Conservation (phyloP, 2,113 vertebrate genomes). For the Caloenas nicobarica region DNA sequence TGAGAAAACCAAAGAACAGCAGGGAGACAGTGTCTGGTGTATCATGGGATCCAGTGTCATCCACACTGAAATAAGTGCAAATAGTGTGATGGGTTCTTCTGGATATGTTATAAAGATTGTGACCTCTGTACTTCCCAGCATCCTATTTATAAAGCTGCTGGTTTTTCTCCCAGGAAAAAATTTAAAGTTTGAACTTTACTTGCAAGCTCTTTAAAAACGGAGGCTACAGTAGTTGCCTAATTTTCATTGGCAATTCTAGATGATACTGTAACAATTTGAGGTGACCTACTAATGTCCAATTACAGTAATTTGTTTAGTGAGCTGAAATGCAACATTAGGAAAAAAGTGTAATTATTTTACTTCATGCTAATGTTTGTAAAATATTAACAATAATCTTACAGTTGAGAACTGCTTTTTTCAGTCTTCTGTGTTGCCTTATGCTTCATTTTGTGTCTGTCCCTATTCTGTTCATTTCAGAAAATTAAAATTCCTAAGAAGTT, state of each 20-base stretch:
- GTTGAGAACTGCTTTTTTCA: not conserved
- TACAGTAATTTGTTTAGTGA: not conserved
- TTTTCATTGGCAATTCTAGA: not conserved
- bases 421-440: not conserved
- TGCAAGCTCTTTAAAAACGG: not conserved
- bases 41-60: not conserved
- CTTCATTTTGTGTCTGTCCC: not conserved
- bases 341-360: not conserved
- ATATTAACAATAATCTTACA: not conserved
- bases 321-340: not conserved
- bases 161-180: accelerated
- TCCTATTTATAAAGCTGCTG: not conserved
- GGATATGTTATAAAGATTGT: not conserved
- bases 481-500: not conserved
- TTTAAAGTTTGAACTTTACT: not conserved
- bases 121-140: not conserved
- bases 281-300: not conserved
- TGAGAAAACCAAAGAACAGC: not conserved
- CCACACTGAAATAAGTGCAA: not conserved
- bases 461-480: not conserved
- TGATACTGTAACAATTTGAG: not conserved
- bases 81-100: not conserved
- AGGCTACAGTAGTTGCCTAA: not conserved
- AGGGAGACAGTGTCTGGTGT: not conserved
- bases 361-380: not conserved